Evolutionary conservation across 2,113 vertebrate genomes (phyloP).

Genomic region (rabbit (Oryctolagus cuniculus)): mOryCun1.1 NC_091452.1:23570001-23570500

Average conservation of each 20-base stretch:
- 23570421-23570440: constrained; percentile 42
- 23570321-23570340: background rate
- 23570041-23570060: background rate
- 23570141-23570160: background rate
- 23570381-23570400: background rate
- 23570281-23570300: background rate
- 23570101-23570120: background rate
- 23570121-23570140: background rate
- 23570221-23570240: background rate
- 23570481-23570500: background rate
- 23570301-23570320: rapidly evolving
- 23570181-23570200: background rate
- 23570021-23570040: constrained; percentile 25
- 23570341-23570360: background rate
- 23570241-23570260: rapidly evolving
- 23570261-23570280: rapidly evolving
- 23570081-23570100: background rate
- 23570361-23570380: no score
- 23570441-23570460: background rate
- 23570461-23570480: background rate
- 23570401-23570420: background rate
- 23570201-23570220: background rate
- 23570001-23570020: constrained; percentile 28
- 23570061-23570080: background rate
- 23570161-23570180: background rate